These are phyloP conservation scores for Cryptoprocta ferox DNA, from an alignment of 2,797 vertebrate species.

Conservation along the genomic window DNA sequence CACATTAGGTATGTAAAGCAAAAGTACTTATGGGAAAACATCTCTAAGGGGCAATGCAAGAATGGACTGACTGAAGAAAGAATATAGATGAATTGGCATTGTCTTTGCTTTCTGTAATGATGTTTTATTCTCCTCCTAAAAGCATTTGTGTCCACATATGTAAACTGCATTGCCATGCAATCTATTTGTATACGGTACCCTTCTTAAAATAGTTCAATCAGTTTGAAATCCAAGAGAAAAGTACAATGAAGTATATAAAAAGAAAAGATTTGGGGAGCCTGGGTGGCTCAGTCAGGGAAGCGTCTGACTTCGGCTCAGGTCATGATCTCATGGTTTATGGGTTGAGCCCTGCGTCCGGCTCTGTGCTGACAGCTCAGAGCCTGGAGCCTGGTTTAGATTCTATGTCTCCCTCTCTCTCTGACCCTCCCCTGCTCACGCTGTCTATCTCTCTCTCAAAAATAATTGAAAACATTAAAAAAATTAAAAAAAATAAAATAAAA, in stretches of 20 bases:
- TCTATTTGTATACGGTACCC: not conserved
- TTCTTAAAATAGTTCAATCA: not conserved
- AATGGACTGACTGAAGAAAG: not conserved
- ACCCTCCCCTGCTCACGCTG: no score
- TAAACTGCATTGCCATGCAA: not conserved
- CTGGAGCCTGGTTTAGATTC: no score
- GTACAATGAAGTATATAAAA: not conserved
- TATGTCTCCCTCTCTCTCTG: no score
- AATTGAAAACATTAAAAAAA: no score
- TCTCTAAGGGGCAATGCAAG: not conserved
- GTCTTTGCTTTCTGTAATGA: not conserved
- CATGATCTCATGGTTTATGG: no score
- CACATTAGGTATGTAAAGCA: not conserved
- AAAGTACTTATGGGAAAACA: not conserved
- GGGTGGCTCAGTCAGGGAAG: no score
- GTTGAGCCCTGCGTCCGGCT: no score
- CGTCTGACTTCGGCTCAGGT: no score
- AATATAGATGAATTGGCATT: not conserved
- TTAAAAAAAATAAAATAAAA: no score
- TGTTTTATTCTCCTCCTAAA: not conserved
- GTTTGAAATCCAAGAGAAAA: not conserved
- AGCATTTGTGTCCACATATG: no score
- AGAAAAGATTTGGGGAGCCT: not conserved
- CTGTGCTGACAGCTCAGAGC: no score
- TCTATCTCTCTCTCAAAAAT: no score